Evolutionary conservation across 2,797 vertebrate species (phyloP), one percentile per base, ranked within the genome.

Genomic region (Notolepis coatsorum): DNA sequence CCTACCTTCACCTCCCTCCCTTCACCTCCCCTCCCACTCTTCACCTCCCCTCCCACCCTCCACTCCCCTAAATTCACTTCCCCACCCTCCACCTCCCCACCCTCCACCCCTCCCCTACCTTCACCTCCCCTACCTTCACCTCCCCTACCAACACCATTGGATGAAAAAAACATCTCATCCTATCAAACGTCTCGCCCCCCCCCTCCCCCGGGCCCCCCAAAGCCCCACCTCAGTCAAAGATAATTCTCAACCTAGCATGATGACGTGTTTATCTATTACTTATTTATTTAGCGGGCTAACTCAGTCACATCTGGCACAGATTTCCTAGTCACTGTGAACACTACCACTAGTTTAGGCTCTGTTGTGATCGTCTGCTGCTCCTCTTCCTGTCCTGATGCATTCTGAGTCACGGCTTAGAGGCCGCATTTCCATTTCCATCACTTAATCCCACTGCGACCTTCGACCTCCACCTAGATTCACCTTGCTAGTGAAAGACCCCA

Each of bases 381-480:
- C n/a, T n/a, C n/a, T 37, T n/a, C n/a, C 63, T 5, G 37, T 7
- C 7, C 54, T 39, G 41, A 51, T 31, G 47, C 9, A 43, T 48
- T 73, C 71, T 38, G 49, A 10, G 13, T 35, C 17, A 7, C 35
- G 59, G 74, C 76, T 84, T 65, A 72, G 55, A 54, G n/a, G n/a
- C 31, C 66, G 64, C 74, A 84, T 81, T 77, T 75, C 59, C 54
- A 80, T 55, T 73, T 43, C 52, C 70, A 72, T 69, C 71, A 39
- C 39, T 81, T 79, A 81, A 81, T 77, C 76, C 12, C 0, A n/a
- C n/a, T 58, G 59, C 55, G 64, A 80, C 74, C n/a, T 65, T 59
- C 54, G 31, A 79, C 76, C 70, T 47, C 41, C 61, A 55, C 71
- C 72, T 48, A 67, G 62, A 75, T 77, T 65, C 20, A 53, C 56